Evolutionary conservation across 2,888 invertebrate species (phyloP).

Genomic region (Rhaphigaster nebulosa): DNA sequence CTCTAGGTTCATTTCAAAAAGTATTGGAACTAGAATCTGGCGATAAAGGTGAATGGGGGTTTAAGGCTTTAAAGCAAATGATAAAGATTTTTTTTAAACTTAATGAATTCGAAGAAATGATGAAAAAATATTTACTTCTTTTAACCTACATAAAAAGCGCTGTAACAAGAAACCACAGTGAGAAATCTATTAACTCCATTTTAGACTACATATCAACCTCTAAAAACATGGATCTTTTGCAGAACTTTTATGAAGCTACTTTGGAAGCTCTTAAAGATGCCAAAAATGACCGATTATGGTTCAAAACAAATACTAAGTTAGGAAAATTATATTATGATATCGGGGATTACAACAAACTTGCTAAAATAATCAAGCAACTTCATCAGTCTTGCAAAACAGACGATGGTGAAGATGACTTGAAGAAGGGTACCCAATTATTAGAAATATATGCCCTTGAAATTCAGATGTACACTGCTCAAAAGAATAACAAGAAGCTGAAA

Average conservation of each 20-base stretch:
- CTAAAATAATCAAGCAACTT: conserved; percentile 95
- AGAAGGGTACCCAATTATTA: conserved; percentile 96
- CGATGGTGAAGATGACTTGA: conserved; percentile 86
- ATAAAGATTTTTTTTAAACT: conserved; percentile 91
- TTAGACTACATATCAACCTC: conserved; percentile 99
- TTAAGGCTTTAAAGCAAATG: conserved; percentile 99
- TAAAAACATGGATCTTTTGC: conserved; percentile 97
- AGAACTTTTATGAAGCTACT: conserved; percentile 98
- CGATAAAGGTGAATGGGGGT: conserved; percentile 99
- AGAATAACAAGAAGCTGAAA: conserved; percentile 98
- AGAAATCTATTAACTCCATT: conserved; percentile 99
- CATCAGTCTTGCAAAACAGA: conserved; percentile 94
- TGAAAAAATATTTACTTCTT: conserved; percentile 93
- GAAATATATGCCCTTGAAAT: conserved; percentile 99
- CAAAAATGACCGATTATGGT: conserved; percentile 98
- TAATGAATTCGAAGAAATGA: conserved; percentile 95
- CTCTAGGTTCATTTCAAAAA: conserved; percentile 93
- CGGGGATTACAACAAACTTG: conserved; percentile 92
- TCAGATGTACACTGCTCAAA: conserved; percentile 99
- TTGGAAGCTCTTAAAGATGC: conserved; percentile 95
- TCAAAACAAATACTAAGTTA: conserved; percentile 98
- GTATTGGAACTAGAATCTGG: conserved; percentile 96
- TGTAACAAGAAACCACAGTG: conserved; percentile 98
- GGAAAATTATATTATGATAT: conserved; percentile 98
- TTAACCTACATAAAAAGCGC: conserved; percentile 98